Conservation (phyloP, 1,140 invertebrate genomes). For the Drosophila equinoxialis region DNA sequence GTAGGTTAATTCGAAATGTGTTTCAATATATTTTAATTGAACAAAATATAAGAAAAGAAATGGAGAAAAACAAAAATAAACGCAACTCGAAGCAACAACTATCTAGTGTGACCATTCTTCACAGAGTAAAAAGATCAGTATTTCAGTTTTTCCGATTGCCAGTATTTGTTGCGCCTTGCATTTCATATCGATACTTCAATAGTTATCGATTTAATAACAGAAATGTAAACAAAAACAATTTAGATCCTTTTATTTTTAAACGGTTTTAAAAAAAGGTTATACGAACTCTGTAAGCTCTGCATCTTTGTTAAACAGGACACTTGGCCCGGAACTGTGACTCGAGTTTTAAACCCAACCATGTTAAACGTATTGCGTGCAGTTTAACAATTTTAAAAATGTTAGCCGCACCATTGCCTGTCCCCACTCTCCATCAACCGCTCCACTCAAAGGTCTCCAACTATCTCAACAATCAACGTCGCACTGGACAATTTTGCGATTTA, state of each 20-base stretch:
- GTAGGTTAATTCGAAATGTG: not conserved
- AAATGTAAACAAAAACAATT: too few species aligned
- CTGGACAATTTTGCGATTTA: conserved; percentile 76
- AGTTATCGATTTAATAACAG: too few species aligned
- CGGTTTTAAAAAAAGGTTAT: too few species aligned
- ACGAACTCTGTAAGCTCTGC: too few species aligned
- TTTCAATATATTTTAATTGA: conserved; percentile 35
- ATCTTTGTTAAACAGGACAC: too few species aligned
- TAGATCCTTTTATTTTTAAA: too few species aligned
- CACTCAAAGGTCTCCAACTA: conserved; percentile 80
- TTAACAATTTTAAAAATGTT: conserved; percentile 2
- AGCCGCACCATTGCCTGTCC: conserved; percentile 17
- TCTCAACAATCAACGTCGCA: conserved; percentile 70
- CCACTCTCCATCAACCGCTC: conserved; percentile 70
- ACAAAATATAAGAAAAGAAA: conserved; percentile 41
- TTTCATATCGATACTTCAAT: too few species aligned
- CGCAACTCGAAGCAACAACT: conserved; percentile 27
- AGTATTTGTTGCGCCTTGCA: too few species aligned
- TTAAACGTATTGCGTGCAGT: not conserved
- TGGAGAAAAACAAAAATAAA: conserved; percentile 54
- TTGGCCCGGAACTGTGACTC: too few species aligned
- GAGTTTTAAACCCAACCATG: too few species aligned
- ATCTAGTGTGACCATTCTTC: not conserved
- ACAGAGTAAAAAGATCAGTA: too few species aligned
- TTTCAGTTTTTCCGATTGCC: too few species aligned